Base-by-base conservation (phyloP, 2,888 invertebrate genomes). In the Caenorhabditis sp. region DNA sequence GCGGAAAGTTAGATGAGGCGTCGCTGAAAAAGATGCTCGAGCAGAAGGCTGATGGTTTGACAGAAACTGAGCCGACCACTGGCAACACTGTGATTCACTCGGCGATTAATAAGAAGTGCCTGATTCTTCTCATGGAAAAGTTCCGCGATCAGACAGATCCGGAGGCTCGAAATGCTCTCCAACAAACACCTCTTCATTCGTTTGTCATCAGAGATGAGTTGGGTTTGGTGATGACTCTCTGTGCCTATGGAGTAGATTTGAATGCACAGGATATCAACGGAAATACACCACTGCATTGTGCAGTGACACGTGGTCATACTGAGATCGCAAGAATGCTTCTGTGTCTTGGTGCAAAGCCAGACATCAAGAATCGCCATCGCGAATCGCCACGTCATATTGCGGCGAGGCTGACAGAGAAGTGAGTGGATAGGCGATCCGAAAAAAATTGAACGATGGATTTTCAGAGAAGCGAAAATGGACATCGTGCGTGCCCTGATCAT, bases 291-390 rank as follows among this genome's bases (percentile, higher is more conserved):
- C 87, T 93, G 63, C 93, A 94, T 87, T 59, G 93, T 41, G 93
- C 93, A 19, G 91, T 90, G 44, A 89, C 90, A 83, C 85, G 87
- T 41, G 86, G 85, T n/a, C 88, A 86, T 70, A 61, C 90, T 83
- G 92, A 93, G 41, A 83, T 93, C 58, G 92, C 93, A 7, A 86
- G 92, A 66, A 89, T 92, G 26, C 90, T 93, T 80, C 90, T 93
- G 35, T 93, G 93, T 72, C 93, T 94, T 88, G 93, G 93, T 35
- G 93, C 93, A 12, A 91, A 93, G 84, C 91, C 93, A 6, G 93
- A 93, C 85, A 80, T 89, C 12, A 79, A 79, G 38, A 93, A 93
- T 85, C 82, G 82, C 10, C 88, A 90, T 49, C 90, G 90, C 5
- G 92, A 93, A 38, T 92, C 92, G n/a, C 91, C 93, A 1, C 87